Percentiles rank a stretch among this genome's conserved stretches.
Evolutionary conservation across 2,113 vertebrate species (phyloP).

Genomic region (Hemichromis elongatus): DNA sequence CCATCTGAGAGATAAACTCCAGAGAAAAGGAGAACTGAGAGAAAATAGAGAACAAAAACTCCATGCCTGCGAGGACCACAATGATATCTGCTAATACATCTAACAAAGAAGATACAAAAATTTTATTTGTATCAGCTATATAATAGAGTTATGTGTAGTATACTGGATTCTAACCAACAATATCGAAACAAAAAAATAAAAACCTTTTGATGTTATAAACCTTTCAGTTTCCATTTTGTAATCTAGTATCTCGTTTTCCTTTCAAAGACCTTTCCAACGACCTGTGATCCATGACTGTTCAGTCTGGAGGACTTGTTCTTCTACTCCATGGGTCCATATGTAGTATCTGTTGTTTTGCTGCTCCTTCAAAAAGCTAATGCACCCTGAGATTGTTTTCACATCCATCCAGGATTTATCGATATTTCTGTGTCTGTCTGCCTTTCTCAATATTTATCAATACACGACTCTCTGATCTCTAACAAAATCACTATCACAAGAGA

Average conservation of each 20-base stretch:
- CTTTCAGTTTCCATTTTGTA: not conserved
- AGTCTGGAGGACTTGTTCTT: not conserved
- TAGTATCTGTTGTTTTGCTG: not conserved
- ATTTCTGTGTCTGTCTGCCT: slow-evolving; percentile 36
- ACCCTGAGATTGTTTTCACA: slow-evolving; percentile 76
- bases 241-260: not conserved
- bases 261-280: not conserved
- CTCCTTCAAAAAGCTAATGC: slow-evolving; percentile 56
- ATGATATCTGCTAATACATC: not conserved
- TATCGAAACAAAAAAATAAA: not conserved
- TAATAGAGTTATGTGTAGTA: not conserved
- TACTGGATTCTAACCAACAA: not conserved
- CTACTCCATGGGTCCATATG: not conserved
- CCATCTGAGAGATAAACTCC: not conserved
- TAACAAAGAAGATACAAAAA: not conserved
- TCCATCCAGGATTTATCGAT: slow-evolving; percentile 78
- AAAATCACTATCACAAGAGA: slow-evolving; percentile 17
- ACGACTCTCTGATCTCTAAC: slow-evolving; percentile 5
- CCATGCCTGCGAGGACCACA: too few species aligned
- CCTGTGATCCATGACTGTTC: not conserved
- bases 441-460: slow-evolving; percentile 10
- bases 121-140: not conserved
- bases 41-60: not conserved
- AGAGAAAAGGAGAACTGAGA: not conserved
- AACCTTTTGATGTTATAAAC: not conserved